Conservation (phyloP, 2,888 invertebrate species). For the Criorhina ranunculi region DNA sequence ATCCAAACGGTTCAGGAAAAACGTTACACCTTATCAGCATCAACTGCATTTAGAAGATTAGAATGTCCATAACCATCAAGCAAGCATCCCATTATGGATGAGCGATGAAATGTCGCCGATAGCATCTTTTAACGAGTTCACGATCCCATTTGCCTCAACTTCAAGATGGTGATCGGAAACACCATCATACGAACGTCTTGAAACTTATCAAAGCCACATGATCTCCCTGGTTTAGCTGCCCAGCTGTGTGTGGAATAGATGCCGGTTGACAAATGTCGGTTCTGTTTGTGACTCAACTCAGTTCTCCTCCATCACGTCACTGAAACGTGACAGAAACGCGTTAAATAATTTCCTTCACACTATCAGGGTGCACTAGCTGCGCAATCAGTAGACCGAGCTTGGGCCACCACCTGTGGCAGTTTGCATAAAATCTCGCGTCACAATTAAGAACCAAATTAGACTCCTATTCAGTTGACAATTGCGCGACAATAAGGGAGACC, state of each 20-base stretch:
- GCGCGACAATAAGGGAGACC: constrained; percentile 46
- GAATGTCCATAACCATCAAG: constrained; percentile 13
- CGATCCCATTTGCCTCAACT: constrained; percentile 37
- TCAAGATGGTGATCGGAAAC: constrained; percentile 24
- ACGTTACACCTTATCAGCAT: constrained; percentile 35
- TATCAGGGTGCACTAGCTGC: constrained; percentile 30
- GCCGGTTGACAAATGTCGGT: background rate
- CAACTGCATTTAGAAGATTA: constrained; percentile 25
- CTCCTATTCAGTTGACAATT: constrained; percentile 57
- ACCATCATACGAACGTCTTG: background rate
- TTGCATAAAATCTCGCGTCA: constrained; percentile 60
- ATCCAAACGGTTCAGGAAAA: constrained; percentile 17
- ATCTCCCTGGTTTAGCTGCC: background rate
- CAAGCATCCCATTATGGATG: constrained; percentile 23
- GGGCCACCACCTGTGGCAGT: constrained; percentile 35
- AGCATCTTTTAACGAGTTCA: constrained; percentile 26
- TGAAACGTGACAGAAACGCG: constrained; percentile 65
- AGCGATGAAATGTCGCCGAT: constrained; percentile 23
- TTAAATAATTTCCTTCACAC: constrained; percentile 50
- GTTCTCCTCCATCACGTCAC: constrained; percentile 19
- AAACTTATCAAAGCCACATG: background rate
- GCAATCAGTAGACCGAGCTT: constrained; percentile 33
- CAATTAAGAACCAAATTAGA: constrained; percentile 66
- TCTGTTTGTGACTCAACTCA: constrained; percentile 33
- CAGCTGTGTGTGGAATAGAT: background rate